Conservation (phyloP, 2,888 invertebrate species). For the Agonum fuliginosum region DNA sequence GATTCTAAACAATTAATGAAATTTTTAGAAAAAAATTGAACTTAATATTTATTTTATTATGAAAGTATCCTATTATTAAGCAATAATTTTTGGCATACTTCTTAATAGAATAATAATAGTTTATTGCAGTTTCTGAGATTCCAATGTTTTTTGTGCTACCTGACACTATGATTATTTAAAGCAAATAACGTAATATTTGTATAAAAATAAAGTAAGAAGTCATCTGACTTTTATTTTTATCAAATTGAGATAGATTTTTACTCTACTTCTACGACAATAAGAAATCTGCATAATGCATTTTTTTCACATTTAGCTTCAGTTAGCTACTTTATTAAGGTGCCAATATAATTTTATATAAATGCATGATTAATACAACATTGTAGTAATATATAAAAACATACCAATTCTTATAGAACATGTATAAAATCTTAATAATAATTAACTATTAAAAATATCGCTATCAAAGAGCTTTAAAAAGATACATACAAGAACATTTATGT, state of each 20-base stretch:
- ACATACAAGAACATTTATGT: no score
- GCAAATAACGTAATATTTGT: conserved; percentile 15
- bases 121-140: no score
- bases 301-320: conserved; percentile 29
- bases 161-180: conserved; percentile 13
- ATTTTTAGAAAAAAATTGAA: no score
- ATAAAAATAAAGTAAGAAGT: background rate
- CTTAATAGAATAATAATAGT: no score
- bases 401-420: conserved; percentile 17
- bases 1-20: no score
- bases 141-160: conserved; percentile 3
- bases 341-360: conserved; percentile 32
- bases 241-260: conserved; percentile 43
- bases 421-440: conserved; percentile 17
- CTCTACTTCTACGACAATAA: conserved; percentile 40
- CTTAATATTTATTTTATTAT: no score
- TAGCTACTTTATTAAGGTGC: conserved; percentile 31
- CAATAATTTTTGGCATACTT: no score
- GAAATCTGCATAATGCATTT: conserved; percentile 23
- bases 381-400: conserved; percentile 20
- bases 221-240: conserved; percentile 13
- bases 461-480: conserved; percentile 22
- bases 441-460: conserved; percentile 29
- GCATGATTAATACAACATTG: conserved; percentile 29
- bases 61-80: no score